Base-by-base conservation (phyloP, 2,888 invertebrate genomes). In the Phortica magna region DNA sequence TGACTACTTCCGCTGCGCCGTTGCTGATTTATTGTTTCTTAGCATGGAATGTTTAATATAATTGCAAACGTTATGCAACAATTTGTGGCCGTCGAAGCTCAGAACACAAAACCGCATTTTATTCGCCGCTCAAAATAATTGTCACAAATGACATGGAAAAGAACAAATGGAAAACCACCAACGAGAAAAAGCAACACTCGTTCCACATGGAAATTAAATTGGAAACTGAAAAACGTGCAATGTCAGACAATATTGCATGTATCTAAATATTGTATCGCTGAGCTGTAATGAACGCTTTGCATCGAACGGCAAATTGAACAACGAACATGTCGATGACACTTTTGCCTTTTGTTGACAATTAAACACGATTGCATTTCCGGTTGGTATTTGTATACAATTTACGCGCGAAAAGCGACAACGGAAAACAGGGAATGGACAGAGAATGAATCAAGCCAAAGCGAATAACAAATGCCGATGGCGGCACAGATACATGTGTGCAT, bases 1-100 rank as follows among this genome's bases (percentile, higher is more conserved):
- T 85, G 87, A 85, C 87, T 85, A 85, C 85, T 84, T 81, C 88
- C 79, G 77, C 84, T 83, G 87, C 80, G 31, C 84, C 85, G 81
- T 80, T 84, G 80, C 55, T 57, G 12, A 55, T 55, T 65, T 19
- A 48, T 65, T 7, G 4, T 42, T 68, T 68, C n/a, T 41, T 4
- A 41, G 9, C 43, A 19, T 77, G 48, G 74, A 43, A 42, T 65
- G 64, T 48, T 42, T 72, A n/a, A n/a, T n/a, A n/a, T n/a, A n/a
- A n/a, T n/a, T 14, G 14, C 48, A 48, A 48, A 10, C 43, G 43
- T 7, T 43, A 43, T 48, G 0, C 9, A 48, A 3, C 2, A 48
- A 31, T 55, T 55, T 53, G 22, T 3, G 14, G 14, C 48, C 9
- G 14, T 9, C 2, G 48, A 48, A 48, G 7, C 48, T 48, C 48